Conservation (phyloP, 2,888 invertebrate genomes). For the Uloborus plumipes region DNA sequence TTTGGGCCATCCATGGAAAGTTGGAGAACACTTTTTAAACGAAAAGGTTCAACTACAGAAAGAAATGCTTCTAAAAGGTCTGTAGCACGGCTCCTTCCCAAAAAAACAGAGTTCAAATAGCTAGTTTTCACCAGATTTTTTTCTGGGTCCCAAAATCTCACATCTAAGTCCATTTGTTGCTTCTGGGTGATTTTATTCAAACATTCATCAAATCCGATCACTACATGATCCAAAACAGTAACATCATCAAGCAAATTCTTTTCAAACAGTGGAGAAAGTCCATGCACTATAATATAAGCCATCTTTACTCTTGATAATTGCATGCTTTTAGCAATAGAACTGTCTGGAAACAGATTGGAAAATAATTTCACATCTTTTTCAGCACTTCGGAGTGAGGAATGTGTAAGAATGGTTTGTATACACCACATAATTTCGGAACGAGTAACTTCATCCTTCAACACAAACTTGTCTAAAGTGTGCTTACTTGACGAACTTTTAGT, state of each 20-base stretch:
- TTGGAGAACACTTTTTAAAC: slow-evolving; percentile 3
- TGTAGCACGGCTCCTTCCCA: not conserved
- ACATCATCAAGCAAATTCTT: not conserved
- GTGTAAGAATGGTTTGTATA: not conserved
- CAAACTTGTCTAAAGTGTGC: too few relatives aligned
- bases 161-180: slow-evolving; percentile 15
- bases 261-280: slow-evolving; percentile 4
- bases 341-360: slow-evolving; percentile 8
- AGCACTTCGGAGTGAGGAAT: slow-evolving; percentile 3
- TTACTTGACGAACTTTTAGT: too few relatives aligned
- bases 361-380: slow-evolving; percentile 30
- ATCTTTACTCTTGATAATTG: slow-evolving; percentile 4
- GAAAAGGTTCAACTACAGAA: not conserved
- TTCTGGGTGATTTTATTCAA: slow-evolving; percentile 6
- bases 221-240: not conserved
- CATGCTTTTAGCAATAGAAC: slow-evolving; percentile 8
- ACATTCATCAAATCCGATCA: slow-evolving; percentile 15
- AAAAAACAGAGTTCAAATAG: slow-evolving; percentile 11
- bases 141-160: not conserved
- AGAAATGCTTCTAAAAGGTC: slow-evolving; percentile 2
- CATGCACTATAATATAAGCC: slow-evolving; percentile 9
- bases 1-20: too few relatives aligned
- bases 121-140: not conserved
- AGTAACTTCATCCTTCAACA: too few relatives aligned
- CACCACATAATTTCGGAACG: slow-evolving; percentile 26